Percentiles rank a stretch among this genome's conserved stretches.
Conservation (phyloP, 1,140 invertebrate genomes). For the Mizuhopecten yessoensis region DNA sequence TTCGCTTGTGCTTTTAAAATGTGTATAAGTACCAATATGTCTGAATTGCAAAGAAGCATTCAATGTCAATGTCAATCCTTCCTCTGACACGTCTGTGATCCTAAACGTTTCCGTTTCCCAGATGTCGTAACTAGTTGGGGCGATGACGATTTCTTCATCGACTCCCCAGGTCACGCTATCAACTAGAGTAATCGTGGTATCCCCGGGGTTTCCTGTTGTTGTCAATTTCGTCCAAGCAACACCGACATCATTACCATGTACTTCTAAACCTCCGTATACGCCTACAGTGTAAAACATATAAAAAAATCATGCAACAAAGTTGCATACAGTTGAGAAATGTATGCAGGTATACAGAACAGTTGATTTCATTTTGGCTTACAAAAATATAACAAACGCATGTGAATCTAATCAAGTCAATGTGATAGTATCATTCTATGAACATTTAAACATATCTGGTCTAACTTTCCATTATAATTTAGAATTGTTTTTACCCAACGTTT, state of each 20-base stretch:
- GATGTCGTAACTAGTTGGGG: conserved; percentile 73
- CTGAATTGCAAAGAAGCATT: conserved; percentile 70
- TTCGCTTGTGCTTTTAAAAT: no score
- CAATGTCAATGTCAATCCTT: conserved; percentile 68
- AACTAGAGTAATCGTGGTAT: conserved; percentile 68
- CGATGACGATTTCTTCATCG: conserved; percentile 77
- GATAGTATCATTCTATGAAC: no score
- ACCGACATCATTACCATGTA: conserved; percentile 73
- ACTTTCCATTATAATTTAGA: no score
- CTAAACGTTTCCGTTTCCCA: conserved; percentile 78
- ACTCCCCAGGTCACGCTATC: conserved; percentile 73
- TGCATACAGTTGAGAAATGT: no score
- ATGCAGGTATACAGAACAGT: no score
- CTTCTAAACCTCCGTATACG: conserved; percentile 77
- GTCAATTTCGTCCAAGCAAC: conserved; percentile 74
- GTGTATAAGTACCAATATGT: conserved; percentile 72
- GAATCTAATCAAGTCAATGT: no score
- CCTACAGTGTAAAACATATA: no score
- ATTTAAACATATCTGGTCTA: no score
- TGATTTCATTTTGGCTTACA: no score
- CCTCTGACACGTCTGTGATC: conserved; percentile 70
- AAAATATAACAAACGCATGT: no score
- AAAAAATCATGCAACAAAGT: no score
- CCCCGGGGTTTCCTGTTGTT: conserved; percentile 69
- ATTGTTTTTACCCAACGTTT: conserved; percentile 71